Evolutionary conservation across 2,888 invertebrate genomes (phyloP).

Genomic region (Dynastes tityus): DNA sequence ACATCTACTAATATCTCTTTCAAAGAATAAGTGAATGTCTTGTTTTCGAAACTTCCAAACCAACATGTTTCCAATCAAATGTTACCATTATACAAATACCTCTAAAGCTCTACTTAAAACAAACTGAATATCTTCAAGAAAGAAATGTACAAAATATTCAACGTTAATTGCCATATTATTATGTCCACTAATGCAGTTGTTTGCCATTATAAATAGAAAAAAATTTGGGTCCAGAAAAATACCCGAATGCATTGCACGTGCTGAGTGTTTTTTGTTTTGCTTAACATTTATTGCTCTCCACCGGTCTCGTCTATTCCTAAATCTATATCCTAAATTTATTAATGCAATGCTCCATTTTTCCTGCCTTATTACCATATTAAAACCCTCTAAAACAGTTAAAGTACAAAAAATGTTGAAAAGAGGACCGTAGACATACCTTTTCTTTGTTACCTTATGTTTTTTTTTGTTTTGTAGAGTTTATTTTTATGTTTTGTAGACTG

Average conservation of each 20-base stretch:
- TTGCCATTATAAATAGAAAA: no score
- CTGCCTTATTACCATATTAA: neutral
- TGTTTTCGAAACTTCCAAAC: no score
- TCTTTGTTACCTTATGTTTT: conserved; percentile 6
- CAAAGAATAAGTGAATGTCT: no score
- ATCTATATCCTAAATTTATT: neutral
- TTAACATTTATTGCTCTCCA: neutral
- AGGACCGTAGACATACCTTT: neutral
- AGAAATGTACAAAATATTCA: no score
- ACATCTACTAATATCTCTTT: no score
- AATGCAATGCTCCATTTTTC: neutral
- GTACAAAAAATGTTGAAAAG: conserved; percentile 28
- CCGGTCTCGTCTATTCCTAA: neutral
- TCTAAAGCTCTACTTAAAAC: no score
- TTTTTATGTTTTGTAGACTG: conserved; percentile 46
- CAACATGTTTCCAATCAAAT: no score
- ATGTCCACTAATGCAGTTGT: no score
- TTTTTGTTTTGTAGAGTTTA: conserved; percentile 36
- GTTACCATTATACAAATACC: no score
- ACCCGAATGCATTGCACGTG: neutral
- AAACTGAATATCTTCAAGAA: no score
- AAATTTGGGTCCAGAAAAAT: no score
- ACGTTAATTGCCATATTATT: no score
- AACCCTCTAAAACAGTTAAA: neutral
- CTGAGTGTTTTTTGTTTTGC: neutral